Evolutionary conservation across 2,113 vertebrate species (phyloP).

Genomic region (Pterocles burchelli): DNA sequence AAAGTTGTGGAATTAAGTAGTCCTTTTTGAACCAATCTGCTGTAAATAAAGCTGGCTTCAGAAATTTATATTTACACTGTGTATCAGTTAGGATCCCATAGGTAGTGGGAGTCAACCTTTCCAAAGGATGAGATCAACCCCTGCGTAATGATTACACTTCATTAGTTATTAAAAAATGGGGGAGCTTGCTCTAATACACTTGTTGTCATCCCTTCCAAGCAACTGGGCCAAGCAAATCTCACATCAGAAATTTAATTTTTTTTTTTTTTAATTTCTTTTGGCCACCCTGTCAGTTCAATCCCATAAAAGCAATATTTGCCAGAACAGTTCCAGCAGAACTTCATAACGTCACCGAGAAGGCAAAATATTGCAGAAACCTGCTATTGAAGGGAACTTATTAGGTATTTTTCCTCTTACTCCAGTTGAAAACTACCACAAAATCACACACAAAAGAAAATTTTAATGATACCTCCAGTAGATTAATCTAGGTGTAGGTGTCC

Average conservation of each 20-base stretch:
- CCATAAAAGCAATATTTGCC: not conserved
- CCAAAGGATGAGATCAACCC: not conserved
- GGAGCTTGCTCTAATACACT: not conserved
- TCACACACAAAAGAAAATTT: not conserved
- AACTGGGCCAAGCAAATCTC: not conserved
- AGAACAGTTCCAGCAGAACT: not conserved
- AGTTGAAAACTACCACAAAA: not conserved
- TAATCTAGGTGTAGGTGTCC: not conserved
- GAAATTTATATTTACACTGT: not conserved
- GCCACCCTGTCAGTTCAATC: not conserved
- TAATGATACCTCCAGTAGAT: not conserved
- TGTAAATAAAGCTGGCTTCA: not conserved
- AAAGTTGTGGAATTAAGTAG: not conserved
- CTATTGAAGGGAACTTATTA: not conserved
- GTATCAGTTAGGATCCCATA: not conserved
- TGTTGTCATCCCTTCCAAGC: not conserved
- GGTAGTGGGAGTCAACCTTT: not conserved
- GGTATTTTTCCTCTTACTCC: not conserved
- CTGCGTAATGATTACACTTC: not conserved
- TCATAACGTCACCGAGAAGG: rapidly evolving
- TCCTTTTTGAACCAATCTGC: not conserved
- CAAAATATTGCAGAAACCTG: not conserved
- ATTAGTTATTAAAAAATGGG: not conserved
- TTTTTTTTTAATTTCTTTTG: not conserved
- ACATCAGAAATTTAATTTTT: too few species aligned